phyloP scores from a whole-genome alignment of 2,888 invertebrate species.

The Ornithoptera priamus region DNA sequence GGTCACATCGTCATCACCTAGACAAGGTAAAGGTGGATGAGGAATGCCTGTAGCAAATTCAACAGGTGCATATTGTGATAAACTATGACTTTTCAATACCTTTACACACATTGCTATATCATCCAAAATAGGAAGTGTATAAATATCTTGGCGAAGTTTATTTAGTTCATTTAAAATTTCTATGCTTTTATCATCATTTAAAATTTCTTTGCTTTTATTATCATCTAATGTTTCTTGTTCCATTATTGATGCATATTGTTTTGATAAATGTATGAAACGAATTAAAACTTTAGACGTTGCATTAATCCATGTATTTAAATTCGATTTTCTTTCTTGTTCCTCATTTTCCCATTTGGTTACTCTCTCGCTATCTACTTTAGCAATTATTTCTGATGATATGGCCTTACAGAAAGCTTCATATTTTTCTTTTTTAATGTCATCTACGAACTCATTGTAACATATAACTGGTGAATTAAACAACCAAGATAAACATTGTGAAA shows the following conservation, averaged over 20 bases:
- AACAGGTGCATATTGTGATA: constrained; percentile 60
- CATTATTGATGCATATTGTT: constrained; percentile 35
- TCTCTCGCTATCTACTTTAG: constrained; percentile 62
- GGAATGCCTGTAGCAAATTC: constrained; percentile 43
- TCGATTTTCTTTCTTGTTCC: constrained; percentile 58
- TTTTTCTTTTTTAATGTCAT: constrained; percentile 52
- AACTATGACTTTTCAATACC: constrained; percentile 40
- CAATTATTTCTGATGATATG: constrained; percentile 65
- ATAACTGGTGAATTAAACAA: constrained; percentile 73
- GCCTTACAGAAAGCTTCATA: constrained; percentile 49
- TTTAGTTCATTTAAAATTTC: constrained; percentile 39
- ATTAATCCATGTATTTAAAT: constrained; percentile 63
- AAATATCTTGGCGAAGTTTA: constrained; percentile 38
- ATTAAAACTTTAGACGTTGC: constrained; percentile 39
- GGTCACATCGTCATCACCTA: constrained; percentile 71
- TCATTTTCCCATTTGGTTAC: constrained; percentile 54
- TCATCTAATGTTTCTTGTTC: constrained; percentile 30
- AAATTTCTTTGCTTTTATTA: constrained; percentile 27
- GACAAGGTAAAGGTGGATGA: constrained; percentile 58
- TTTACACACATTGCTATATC: constrained; percentile 49
- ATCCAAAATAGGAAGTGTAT: constrained; percentile 54
- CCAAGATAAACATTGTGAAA: constrained; percentile 78
- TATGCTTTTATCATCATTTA: constrained; percentile 28
- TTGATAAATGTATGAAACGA: constrained; percentile 47
- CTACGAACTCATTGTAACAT: constrained; percentile 49